Conservation (phyloP, 1,140 invertebrate species). For the Pseudomyrmex flavicornis region DNA sequence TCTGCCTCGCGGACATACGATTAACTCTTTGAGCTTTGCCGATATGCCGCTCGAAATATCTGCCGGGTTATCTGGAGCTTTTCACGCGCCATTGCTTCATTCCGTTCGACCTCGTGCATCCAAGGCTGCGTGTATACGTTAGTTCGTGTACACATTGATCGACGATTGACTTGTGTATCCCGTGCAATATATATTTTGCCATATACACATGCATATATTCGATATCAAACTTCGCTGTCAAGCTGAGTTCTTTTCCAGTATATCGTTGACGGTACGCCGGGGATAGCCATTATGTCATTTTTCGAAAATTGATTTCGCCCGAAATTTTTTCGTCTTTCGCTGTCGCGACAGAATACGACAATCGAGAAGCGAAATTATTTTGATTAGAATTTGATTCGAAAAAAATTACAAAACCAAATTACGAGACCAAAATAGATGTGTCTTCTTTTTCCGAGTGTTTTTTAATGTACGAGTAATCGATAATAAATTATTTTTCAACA, state of each 20-base stretch:
- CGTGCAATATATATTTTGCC: neutral
- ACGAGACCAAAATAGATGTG: too few species aligned
- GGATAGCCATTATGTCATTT: too few species aligned
- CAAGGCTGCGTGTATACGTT: conserved; percentile 20
- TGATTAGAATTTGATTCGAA: too few species aligned
- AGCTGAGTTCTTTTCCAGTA: neutral
- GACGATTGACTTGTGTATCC: conserved; percentile 4
- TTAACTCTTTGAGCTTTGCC: conserved; percentile 62
- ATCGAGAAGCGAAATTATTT: too few species aligned
- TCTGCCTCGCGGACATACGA: conserved; percentile 60
- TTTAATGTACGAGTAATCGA: too few species aligned
- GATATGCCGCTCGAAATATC: conserved; percentile 56
- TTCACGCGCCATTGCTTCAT: conserved; percentile 50
- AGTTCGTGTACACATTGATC: neutral
- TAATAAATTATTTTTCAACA: too few species aligned
- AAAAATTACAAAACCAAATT: too few species aligned
- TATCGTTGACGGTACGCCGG: too few species aligned
- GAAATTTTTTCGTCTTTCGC: too few species aligned
- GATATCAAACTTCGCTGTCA: neutral
- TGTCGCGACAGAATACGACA: too few species aligned
- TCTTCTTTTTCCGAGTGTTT: too few species aligned
- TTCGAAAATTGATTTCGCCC: too few species aligned
- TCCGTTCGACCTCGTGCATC: conserved; percentile 35
- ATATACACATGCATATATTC: neutral
- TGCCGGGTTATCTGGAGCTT: conserved; percentile 49